phyloP scores from a whole-genome alignment of 2,888 invertebrate species.

The Eupithecia subfuscata region DNA sequence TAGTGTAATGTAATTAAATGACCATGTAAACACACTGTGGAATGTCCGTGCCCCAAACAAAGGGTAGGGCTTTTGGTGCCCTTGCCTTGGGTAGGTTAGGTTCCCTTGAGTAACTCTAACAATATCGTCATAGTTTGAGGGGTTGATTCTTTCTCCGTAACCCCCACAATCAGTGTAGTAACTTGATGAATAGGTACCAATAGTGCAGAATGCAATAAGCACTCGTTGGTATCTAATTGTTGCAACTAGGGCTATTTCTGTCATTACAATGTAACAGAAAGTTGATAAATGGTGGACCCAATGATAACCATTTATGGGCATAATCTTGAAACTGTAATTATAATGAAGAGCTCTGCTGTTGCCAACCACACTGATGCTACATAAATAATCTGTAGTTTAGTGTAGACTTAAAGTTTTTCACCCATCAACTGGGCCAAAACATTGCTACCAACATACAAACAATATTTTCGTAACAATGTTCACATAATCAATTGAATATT shows the following conservation, averaged over 20 bases:
- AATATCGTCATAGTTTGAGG: no score
- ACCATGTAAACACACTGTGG: no score
- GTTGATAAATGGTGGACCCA: neutral
- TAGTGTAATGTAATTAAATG: no score
- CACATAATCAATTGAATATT: constrained; percentile 17
- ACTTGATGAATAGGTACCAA: no score
- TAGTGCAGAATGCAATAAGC: neutral
- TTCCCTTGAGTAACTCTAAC: no score
- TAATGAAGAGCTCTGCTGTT: neutral
- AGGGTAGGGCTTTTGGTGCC: no score
- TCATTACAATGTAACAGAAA: neutral
- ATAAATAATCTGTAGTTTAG: neutral
- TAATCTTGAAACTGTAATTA: neutral
- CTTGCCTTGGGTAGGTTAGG: no score
- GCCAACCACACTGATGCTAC: neutral
- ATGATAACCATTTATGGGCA: neutral
- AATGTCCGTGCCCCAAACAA: no score
- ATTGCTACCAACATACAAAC: neutral
- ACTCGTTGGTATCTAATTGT: neutral
- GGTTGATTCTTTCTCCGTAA: no score
- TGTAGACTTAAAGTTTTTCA: no score
- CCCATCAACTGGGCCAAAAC: neutral
- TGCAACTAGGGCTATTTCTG: neutral
- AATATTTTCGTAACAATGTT: neutral
- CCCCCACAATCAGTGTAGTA: no score